A percentile compares a stretch with the other conserved stretches of the same genome.
Conservation (phyloP, 2,797 vertebrate species). For the Leontopithecus rosalia region DNA sequence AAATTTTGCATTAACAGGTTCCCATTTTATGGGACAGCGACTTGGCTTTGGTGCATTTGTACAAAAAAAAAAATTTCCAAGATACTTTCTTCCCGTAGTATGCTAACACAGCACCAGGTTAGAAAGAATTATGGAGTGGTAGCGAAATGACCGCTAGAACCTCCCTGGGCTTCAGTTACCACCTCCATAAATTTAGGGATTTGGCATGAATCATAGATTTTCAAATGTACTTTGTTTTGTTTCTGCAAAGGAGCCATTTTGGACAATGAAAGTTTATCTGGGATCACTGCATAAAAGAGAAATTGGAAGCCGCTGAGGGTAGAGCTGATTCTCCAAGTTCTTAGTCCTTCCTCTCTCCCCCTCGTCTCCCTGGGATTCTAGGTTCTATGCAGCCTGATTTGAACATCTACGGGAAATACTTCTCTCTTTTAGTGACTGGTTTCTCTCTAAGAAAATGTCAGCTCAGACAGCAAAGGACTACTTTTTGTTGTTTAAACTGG, state of each 20-base stretch:
- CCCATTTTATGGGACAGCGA: not conserved
- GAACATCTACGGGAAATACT: not conserved
- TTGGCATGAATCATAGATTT: conserved; percentile 40
- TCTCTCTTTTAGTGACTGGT: not conserved
- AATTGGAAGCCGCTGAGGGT: not conserved
- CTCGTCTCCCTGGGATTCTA: no score
- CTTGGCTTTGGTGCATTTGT: not conserved
- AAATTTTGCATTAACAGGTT: not conserved
- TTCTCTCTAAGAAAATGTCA: not conserved
- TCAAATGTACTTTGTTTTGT: conserved; percentile 53
- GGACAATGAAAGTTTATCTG: conserved; percentile 49
- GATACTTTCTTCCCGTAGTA: not conserved
- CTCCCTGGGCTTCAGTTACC: not conserved
- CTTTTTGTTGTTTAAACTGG: not conserved
- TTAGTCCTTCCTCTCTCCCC: not conserved
- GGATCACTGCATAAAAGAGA: conserved; percentile 17
- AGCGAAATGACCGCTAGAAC: not conserved
- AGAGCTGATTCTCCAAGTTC: not conserved
- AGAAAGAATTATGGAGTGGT: not conserved
- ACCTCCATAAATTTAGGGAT: conserved; percentile 27
- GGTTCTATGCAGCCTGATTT: not conserved
- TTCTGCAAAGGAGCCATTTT: conserved; percentile 38
- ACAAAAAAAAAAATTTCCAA: not conserved
- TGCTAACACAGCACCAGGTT: not conserved
- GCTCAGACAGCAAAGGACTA: not conserved